Conservation (phyloP, 1,140 invertebrate genomes). For the Drosophila triauraria region DNA sequence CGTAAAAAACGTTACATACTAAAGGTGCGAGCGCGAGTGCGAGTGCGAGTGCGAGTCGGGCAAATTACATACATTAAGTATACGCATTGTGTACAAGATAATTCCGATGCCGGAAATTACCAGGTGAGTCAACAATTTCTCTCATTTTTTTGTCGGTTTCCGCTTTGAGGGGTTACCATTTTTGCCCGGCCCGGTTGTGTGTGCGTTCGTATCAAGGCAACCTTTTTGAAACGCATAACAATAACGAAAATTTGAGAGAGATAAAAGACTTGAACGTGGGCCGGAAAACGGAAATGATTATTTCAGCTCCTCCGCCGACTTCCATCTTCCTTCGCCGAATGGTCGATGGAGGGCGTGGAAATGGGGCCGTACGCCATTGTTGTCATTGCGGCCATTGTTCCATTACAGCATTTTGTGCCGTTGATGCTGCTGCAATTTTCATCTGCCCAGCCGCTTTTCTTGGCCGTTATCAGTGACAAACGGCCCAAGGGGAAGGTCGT, state of each 20-base stretch:
- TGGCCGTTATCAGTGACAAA: conserved; percentile 80
- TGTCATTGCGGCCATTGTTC: conserved; percentile 78
- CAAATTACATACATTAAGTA: conserved; percentile 66
- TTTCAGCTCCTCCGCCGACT: conserved; percentile 53
- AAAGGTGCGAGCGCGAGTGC: conserved; percentile 11
- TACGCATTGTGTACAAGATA: conserved; percentile 60
- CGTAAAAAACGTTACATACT: neutral
- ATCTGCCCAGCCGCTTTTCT: conserved; percentile 63
- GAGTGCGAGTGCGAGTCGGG: conserved; percentile 9
- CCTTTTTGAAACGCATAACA: conserved; percentile 81
- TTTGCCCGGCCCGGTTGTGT: conserved; percentile 3
- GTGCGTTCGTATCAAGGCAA: conserved; percentile 62
- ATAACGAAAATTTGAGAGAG: conserved; percentile 83
- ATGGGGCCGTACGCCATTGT: conserved; percentile 51
- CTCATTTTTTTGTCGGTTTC: conserved; percentile 31
- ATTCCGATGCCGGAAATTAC: conserved; percentile 72
- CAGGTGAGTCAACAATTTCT: conserved; percentile 77
- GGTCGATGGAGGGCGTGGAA: conserved; percentile 6
- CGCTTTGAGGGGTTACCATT: conserved; percentile 29
- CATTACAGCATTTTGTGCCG: conserved; percentile 49
- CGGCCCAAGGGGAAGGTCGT: conserved; percentile 58
- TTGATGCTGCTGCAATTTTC: conserved; percentile 70
- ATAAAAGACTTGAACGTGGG: conserved; percentile 79
- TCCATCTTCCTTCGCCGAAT: conserved; percentile 39
- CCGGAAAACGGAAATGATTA: conserved; percentile 82